phyloP scores from a whole-genome alignment of 2,113 vertebrate species.

The Hoplias malabaricus region DNA sequence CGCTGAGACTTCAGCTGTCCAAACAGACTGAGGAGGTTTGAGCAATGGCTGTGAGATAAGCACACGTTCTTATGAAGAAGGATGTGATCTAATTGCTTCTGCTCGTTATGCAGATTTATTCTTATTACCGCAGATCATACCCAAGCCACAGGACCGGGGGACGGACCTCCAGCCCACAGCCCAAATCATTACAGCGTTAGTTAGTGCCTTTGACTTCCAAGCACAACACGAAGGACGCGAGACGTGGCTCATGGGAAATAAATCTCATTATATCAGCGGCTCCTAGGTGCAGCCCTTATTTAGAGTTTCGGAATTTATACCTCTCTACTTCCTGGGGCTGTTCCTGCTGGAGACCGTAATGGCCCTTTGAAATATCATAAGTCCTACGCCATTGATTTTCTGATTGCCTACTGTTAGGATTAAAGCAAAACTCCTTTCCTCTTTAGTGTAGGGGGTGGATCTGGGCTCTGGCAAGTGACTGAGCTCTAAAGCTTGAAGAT shows the following conservation, averaged over 20 bases:
- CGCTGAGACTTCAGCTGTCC: not conserved
- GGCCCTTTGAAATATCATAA: slow-evolving; percentile 39
- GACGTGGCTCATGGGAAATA: slow-evolving; percentile 41
- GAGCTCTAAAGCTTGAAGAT: not conserved
- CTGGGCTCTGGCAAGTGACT: not conserved
- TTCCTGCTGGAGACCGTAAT: slow-evolving; percentile 31
- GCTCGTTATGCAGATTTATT: slow-evolving; percentile 26
- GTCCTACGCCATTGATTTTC: slow-evolving; percentile 29
- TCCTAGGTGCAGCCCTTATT: slow-evolving; percentile 40
- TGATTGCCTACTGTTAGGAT: slow-evolving; percentile 28
- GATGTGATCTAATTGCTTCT: slow-evolving; percentile 8
- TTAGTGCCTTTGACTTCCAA: slow-evolving; percentile 36
- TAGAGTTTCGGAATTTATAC: slow-evolving; percentile 43
- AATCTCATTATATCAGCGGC: slow-evolving; percentile 48
- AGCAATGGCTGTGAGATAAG: not conserved
- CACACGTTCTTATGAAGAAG: not conserved
- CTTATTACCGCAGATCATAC: not conserved
- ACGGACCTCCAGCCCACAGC: not conserved
- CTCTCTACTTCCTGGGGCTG: not conserved
- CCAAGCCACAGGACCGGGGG: slow-evolving; percentile 1
- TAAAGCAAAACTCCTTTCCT: slow-evolving; percentile 6
- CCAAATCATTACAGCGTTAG: not conserved
- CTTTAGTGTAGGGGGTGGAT: not conserved
- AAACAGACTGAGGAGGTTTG: not conserved
- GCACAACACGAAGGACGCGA: slow-evolving; percentile 42